phyloP scores from a whole-genome alignment of 2,113 vertebrate species.

The Saiga tatarica region DNA sequence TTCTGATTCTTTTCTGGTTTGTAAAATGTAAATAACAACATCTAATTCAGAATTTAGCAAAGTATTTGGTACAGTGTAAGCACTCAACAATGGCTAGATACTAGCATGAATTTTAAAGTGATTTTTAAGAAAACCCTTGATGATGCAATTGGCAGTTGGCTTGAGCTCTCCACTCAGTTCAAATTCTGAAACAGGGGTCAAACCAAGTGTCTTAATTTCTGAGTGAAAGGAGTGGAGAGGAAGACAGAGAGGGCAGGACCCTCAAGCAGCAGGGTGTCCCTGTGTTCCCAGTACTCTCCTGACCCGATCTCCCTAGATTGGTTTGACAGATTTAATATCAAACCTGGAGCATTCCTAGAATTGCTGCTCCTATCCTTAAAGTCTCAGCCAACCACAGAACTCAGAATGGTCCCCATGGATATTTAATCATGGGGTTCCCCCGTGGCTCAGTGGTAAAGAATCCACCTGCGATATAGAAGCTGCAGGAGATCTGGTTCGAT shows the following conservation, averaged over 20 bases:
- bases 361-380: neutral
- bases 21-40: no score
- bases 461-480: neutral
- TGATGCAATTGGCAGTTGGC: neutral
- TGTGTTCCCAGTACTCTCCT: neutral
- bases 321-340: neutral
- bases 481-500: neutral
- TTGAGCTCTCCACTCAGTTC: neutral
- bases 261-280: neutral
- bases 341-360: neutral
- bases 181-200: neutral
- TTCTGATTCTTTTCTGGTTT: no score
- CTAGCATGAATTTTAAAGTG: neutral
- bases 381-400: neutral
- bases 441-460: neutral
- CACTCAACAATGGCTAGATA: neutral
- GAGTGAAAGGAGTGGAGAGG: neutral
- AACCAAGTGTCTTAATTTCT: neutral
- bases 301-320: no score
- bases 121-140: neutral
- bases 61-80: no score
- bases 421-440: neutral
- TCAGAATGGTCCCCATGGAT: neutral
- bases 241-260: neutral
- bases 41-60: no score